Evolutionary conservation across 2,888 invertebrate species (phyloP), one percentile per base, ranked within the genome.

Genomic region (Ditula angustiorana): DNA sequence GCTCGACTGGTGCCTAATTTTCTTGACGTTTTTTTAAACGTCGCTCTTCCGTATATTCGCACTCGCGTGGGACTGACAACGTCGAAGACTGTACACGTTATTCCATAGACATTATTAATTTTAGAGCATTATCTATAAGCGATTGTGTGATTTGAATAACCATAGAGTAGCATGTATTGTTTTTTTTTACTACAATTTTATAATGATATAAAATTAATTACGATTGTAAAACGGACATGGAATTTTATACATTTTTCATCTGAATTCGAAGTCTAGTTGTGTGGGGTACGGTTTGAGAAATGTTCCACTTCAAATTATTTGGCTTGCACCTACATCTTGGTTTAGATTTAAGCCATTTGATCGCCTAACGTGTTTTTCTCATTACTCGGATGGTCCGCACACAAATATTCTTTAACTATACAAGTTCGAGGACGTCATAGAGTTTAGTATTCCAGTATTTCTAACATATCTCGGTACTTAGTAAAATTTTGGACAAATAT

Each of bases 91-190:
- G 80, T 77, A 79, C 76, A 73, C 75, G 74, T 75, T 80, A 82
- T 75, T 83, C 83, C 82, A 80, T 82, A 78, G 74, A 76, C 69
- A 46, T 49, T 63, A 11, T 79, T 74, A 30, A 74, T 79, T 78
- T 78, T 80, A 80, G 72, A 77, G 55, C 66, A 65, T 66, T 76
- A 77, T 69, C 66, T 73, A 76, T 83, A 83, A 85, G 84, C 81
- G 77, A 79, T 56, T 79, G 83, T 83, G 84, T 84, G 84, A 85
- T 84, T 85, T 82, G 78, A 84, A 68, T 80, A 83, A 83, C 79
- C 79, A 75, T 81, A 80, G 79, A 72, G 70, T 82, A 76, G 77
- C 61, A 28, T 64, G 63, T 71, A 70, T 67, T 67, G 64, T 50
- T 72, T 74, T 68, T 70, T 68, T 71, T 68, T 68, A 64, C 63